Base-by-base conservation (phyloP, 2,113 vertebrate genomes). In the Cyrtonyx montezumae region DNA sequence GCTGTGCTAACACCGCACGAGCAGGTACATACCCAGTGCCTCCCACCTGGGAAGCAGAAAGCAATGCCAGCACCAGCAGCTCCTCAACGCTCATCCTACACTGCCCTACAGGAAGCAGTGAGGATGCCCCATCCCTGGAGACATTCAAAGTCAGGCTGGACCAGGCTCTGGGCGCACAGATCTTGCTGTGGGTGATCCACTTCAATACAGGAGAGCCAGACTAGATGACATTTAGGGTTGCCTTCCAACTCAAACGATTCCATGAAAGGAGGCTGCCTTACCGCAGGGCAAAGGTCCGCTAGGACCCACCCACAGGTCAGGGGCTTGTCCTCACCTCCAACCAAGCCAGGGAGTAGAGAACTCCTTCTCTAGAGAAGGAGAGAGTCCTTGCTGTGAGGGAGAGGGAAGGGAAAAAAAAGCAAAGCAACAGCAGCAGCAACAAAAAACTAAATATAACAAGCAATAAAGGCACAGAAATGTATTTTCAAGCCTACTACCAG, bases 21-120 rank as follows among this genome's bases (percentile, higher is more conserved):
- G 8, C 18, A 10, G 10, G 9, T 19, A 45, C 12, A 5, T 1
- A 4, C 37, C 37, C 37, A 5, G 1, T 0, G 14, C 22, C 34
- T 17, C 63, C 32, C 3, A 30, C 59, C 46, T 4, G 26, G 6
- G 28, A 34, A 8, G 11, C 3, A 11, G 23, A 11, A 11, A 53
- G 51, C 13, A 8, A 53, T 53, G 51, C 45, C 30, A 26, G 11
- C 8, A 1, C 11, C 1, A 9, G 25, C 9, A 15, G 4, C 13
- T 36, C 23, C 30, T 17, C 42, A 11, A 23, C 2, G 1, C 25
- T 11, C 46, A 30, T 14, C 12, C 46, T 25, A 2, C 30, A 32
- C 14, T 16, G 8, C 25, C 16, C 2, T 0, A 21, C 28, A 2
- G 13, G 19, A 5, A 12, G 3, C 32, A 1, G 3, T 13, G 49